A percentile compares a stretch with the other conserved stretches of the same genome.
These are phyloP conservation scores for Anisognathus igniventris DNA, from an alignment of 2,797 vertebrate genomes.

Conservation along the genomic window DNA sequence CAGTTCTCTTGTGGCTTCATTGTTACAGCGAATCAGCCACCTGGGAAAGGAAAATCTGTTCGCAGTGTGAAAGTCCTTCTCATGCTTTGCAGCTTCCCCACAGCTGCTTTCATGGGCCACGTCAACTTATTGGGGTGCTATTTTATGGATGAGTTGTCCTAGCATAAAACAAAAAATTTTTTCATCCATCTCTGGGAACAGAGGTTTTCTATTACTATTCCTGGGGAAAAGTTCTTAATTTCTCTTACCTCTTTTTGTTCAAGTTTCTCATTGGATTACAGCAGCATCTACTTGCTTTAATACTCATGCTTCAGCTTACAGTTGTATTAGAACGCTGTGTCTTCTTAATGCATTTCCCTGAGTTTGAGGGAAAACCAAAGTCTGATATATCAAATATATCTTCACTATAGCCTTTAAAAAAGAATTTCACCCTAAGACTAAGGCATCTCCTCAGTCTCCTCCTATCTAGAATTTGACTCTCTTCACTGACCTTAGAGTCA, in stretches of 20 bases:
- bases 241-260: not conserved
- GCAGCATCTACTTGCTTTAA: not conserved
- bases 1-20: not conserved
- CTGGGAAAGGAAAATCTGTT: not conserved
- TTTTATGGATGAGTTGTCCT: not conserved
- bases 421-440: not conserved
- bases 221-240: not conserved
- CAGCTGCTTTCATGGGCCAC: not conserved
- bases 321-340: not conserved
- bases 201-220: not conserved
- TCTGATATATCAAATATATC: not conserved
- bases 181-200: not conserved
- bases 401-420: not conserved
- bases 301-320: not conserved
- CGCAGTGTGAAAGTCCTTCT: not conserved
- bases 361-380: not conserved
- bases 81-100: not conserved
- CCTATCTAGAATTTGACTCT: not conserved
- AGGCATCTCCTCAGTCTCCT: not conserved
- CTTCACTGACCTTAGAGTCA: not conserved
- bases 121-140: not conserved
- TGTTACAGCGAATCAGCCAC: not conserved
- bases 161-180: not conserved
- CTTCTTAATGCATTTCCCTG: not conserved
- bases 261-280: not conserved